Conservation (phyloP, 1,140 invertebrate genomes). For the Sarcophaga bullata region DNA sequence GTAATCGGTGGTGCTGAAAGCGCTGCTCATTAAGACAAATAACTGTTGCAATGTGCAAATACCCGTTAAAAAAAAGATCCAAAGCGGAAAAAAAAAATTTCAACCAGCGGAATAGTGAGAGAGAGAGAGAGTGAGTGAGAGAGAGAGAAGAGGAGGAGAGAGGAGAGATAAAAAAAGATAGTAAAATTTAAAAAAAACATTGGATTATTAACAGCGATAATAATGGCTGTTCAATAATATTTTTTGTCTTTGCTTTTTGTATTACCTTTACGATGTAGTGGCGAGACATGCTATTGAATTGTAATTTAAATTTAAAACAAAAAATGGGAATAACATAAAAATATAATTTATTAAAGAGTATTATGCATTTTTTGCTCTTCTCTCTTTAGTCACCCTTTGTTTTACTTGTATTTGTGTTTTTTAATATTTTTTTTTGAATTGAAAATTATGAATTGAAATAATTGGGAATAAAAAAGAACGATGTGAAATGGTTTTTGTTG, state of each 20-base stretch:
- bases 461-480: not conserved
- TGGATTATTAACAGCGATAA: not conserved
- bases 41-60: not conserved
- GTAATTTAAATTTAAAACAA: not conserved
- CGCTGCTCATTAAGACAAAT: conserved; percentile 7
- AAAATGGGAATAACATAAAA: not conserved
- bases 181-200: not conserved
- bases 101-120: not conserved
- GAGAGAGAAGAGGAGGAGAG: too few relatives aligned
- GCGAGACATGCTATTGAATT: not conserved
- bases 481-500: not conserved
- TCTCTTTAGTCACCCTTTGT: not conserved
- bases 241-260: not conserved
- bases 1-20: not conserved
- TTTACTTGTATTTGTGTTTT: not conserved
- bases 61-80: not conserved
- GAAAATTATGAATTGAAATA: conserved; percentile 3
- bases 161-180: too few relatives aligned
- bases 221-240: not conserved
- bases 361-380: too few relatives aligned
- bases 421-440: not conserved
- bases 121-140: not conserved
- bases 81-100: not conserved
- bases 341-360: too few relatives aligned
- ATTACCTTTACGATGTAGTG: not conserved